Evolutionary conservation across 2,113 vertebrate species (phyloP).

Genomic region (Engystomops pustulosus): DNA sequence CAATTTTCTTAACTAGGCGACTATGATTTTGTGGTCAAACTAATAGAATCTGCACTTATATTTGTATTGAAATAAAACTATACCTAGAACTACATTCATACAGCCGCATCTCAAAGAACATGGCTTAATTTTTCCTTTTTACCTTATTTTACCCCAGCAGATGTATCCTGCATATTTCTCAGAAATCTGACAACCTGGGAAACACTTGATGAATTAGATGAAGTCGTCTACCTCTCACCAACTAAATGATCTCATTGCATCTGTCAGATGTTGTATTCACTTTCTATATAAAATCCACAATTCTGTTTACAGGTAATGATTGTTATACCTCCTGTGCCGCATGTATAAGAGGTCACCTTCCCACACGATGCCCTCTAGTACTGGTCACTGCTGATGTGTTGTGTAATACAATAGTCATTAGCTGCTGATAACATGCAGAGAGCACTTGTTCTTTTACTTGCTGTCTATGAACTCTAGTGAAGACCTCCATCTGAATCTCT

Average conservation of each 20-base stretch:
- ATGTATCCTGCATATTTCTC: conserved; percentile 32
- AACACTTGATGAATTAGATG: conserved; percentile 26
- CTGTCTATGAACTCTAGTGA: too few species aligned
- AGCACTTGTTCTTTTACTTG: too few species aligned
- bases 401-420: too few species aligned
- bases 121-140: conserved; percentile 3
- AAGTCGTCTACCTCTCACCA: conserved; percentile 15
- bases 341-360: too few species aligned
- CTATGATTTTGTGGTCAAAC: background rate
- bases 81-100: background rate
- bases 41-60: background rate
- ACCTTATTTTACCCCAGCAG: conserved; percentile 35
- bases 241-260: conserved; percentile 10
- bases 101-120: background rate
- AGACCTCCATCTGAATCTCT: too few species aligned
- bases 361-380: too few species aligned
- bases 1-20: background rate
- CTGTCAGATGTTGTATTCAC: background rate
- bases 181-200: conserved; percentile 35
- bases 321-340: background rate
- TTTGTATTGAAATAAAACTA: background rate
- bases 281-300: background rate
- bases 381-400: too few species aligned
- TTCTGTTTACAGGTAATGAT: background rate
- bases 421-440: too few species aligned